A percentile compares a stretch with the other conserved stretches of the same genome.
These are phyloP conservation scores for Elephantulus edwardii DNA, from an alignment of 2,113 vertebrate genomes.

Conservation along the genomic window DNA sequence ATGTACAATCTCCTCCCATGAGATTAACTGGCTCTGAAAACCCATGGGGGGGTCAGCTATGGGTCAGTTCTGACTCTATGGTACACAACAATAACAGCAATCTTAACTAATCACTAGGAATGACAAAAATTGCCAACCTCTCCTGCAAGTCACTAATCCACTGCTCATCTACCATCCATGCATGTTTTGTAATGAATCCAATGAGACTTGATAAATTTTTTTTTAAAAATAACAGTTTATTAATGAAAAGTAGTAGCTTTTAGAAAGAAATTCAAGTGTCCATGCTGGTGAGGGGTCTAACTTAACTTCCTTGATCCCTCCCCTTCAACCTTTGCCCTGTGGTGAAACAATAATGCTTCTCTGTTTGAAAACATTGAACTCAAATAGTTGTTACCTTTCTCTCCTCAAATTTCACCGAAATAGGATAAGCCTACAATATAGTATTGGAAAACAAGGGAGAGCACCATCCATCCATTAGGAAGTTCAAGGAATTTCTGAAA, in stretches of 20 bases:
- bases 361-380: conserved; percentile 17
- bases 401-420: not conserved
- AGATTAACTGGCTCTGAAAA: no score
- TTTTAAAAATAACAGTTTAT: conserved; percentile 43
- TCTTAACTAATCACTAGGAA: not conserved
- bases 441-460: not conserved
- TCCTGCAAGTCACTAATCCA: no score
- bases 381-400: not conserved
- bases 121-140: not conserved
- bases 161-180: not conserved
- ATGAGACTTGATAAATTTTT: no score
- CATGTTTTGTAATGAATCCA: conserved; percentile 13
- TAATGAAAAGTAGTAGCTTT: conserved; percentile 38
- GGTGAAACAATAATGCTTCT: not conserved
- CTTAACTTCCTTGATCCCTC: not conserved
- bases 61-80: no score
- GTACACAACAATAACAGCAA: no score
- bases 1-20: no score
- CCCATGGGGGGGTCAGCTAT: no score
- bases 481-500: conserved; percentile 6
- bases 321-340: not conserved
- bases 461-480: not conserved
- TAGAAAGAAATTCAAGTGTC: conserved; percentile 18
- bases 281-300: not conserved
- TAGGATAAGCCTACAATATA: not conserved